Evolutionary conservation across 2,888 invertebrate genomes (phyloP).

Genomic region (Epicampocera succincta): DNA sequence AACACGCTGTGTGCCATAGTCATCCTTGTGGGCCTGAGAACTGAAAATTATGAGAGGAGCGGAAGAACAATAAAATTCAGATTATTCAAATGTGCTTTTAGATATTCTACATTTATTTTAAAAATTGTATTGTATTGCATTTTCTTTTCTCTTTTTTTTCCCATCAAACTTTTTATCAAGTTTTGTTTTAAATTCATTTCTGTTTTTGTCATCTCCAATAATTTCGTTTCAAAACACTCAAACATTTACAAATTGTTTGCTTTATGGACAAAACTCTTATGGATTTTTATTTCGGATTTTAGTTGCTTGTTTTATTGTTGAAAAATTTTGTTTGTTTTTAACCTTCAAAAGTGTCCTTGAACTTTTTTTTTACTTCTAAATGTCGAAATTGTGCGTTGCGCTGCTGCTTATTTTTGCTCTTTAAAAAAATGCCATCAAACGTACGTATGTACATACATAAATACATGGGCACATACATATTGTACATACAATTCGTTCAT

Average conservation of each 20-base stretch:
- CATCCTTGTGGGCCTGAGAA: conserved; percentile 72
- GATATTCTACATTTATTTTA: no score
- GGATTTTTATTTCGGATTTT: not conserved
- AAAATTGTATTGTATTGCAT: no score
- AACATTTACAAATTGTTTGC: no score
- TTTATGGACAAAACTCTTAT: no score
- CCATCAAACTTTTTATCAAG: no score
- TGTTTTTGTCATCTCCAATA: not conserved
- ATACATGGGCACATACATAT: not conserved
- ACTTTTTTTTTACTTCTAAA: conserved; percentile 3
- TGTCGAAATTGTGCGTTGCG: not conserved
- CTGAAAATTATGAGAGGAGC: conserved; percentile 56
- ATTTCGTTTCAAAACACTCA: not conserved
- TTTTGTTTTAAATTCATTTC: not conserved
- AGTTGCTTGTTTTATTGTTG: not conserved
- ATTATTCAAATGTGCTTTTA: no score
- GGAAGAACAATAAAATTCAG: not conserved
- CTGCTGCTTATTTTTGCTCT: not conserved
- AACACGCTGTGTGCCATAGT: conserved; percentile 83
- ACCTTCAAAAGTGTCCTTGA: conserved; percentile 35
- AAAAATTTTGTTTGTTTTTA: conserved; percentile 1
- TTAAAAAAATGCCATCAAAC: not conserved
- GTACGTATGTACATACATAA: not conserved
- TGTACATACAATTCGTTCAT: no score
- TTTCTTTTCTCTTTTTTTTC: no score